Base-by-base conservation (phyloP, 2,797 vertebrate genomes). In the Adelosebastes latens region DNA sequence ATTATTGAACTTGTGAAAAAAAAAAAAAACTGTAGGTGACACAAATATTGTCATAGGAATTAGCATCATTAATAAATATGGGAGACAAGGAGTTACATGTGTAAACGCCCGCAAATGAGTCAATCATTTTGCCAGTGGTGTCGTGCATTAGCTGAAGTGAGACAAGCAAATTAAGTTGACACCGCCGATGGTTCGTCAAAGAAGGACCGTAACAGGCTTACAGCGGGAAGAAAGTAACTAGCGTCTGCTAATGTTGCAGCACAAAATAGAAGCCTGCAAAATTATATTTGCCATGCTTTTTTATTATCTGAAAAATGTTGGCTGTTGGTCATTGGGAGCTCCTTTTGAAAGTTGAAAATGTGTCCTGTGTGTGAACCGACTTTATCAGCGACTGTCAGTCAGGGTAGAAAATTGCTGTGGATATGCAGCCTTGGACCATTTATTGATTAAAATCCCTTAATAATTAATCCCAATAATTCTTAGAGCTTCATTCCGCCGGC, bases 131-230 rank as follows among this genome's bases (percentile, higher is more conserved):
- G 18, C 42, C 77, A 25, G 68, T 2, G 25, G 61, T 52, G 80
- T 58, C 63, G 16, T 52, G 66, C 22, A 59, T 42, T 68, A 53
- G 77, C 53, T 58, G 83, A 83, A 64, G 61, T 88, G 80, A 78
- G 56, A 76, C 76, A 75, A 78, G 81, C 56, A 53, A 91, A 89
- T 90, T 76, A 79, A 74, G 70, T 70, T 73, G 79, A 87, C 52
- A 29, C 70, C 31, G 52, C 8, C 2, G 65, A 72, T 71, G 77
- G 70, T 82, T 42, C 79, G 81, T 80, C 58, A 81, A 71, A 77
- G 72, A 64, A 22, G 25, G 69, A 69, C 63, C 32, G 69, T 82
- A 89, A 90, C 72, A 65, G 82, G 83, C 69, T 84, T 86, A 84
- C 16, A 52, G 72, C 3, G 4, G 64, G 34, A 56, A 72, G 63